phyloP scores from a whole-genome alignment of 2,888 invertebrate species.

The Sarcophaga subvicina region DNA sequence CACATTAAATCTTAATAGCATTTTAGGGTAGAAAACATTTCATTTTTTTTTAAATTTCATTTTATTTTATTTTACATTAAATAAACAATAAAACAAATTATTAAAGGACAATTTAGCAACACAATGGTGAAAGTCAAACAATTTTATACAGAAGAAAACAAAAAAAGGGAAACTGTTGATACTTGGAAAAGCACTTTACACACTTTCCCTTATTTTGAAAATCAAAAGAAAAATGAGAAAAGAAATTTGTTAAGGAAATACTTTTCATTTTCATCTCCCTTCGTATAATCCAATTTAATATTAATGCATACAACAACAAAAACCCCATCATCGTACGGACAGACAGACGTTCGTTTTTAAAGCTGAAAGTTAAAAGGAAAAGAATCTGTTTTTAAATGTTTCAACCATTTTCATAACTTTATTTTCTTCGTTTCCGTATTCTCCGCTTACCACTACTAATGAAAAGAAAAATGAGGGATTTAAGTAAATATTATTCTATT shows the following conservation, averaged over 20 bases:
- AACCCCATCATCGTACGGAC: background rate
- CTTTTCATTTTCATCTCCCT: background rate
- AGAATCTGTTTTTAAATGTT: conserved; percentile 65
- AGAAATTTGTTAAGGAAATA: background rate
- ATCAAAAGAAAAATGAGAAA: background rate
- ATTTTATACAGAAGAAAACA: background rate
- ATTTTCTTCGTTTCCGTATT: conserved; percentile 5
- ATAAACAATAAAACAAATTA: conserved; percentile 64
- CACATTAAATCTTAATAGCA: conserved; percentile 64
- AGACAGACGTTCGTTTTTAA: background rate
- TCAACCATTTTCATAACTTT: conserved; percentile 62
- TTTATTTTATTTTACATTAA: conserved; percentile 34
- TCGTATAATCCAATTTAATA: conserved; percentile 63
- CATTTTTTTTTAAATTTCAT: background rate
- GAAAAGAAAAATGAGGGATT: conserved; percentile 25
- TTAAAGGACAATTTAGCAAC: conserved; percentile 65
- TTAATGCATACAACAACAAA: conserved; percentile 43
- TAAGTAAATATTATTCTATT: conserved; percentile 59
- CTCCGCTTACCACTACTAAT: background rate
- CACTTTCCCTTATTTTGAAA: conserved; percentile 14
- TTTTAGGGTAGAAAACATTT: conserved; percentile 33
- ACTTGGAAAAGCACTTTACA: conserved; percentile 47
- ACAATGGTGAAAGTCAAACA: conserved; percentile 30
- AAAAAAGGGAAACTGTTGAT: conserved; percentile 56
- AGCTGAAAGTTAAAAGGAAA: conserved; percentile 20